phyloP scores from a whole-genome alignment of 2,797 vertebrate genomes.

The Rhyacichthys aspro region DNA sequence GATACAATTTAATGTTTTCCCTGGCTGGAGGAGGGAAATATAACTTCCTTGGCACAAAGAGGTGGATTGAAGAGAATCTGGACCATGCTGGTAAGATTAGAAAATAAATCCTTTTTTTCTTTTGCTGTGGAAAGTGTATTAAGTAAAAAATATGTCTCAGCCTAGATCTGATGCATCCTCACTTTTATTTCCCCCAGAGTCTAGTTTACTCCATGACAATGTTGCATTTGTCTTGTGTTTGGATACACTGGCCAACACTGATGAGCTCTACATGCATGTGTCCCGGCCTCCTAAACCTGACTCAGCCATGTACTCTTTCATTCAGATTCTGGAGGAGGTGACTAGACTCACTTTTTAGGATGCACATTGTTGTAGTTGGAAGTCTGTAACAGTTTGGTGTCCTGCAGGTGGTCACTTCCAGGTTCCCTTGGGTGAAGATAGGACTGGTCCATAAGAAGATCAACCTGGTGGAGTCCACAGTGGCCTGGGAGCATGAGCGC shows the following conservation, averaged over 20 bases:
- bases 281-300: conserved; percentile 80
- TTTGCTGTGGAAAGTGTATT: too few relatives aligned
- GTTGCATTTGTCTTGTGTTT: conserved; percentile 83
- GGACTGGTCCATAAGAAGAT: conserved; percentile 85
- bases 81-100: conserved; percentile 80
- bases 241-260: conserved; percentile 80
- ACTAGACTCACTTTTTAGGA: neutral
- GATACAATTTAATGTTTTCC: conserved; percentile 83
- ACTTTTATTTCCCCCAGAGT: conserved; percentile 64
- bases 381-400: neutral
- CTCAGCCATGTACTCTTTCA: conserved; percentile 72
- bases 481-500: conserved; percentile 85
- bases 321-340: conserved; percentile 80
- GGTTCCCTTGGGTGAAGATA: conserved; percentile 79
- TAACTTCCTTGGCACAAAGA: conserved; percentile 84
- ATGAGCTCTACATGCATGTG: conserved; percentile 80
- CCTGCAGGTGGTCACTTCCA: conserved; percentile 76
- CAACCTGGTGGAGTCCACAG: conserved; percentile 79
- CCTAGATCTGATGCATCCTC: too few relatives aligned
- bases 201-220: conserved; percentile 84
- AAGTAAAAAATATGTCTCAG: too few relatives aligned
- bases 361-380: too few relatives aligned
- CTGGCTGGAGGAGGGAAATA: conserved; percentile 85
- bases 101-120: too few relatives aligned
- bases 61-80: conserved; percentile 85